phyloP scores from a whole-genome alignment of 2,113 vertebrate species.

The Carassius gibelio region DNA sequence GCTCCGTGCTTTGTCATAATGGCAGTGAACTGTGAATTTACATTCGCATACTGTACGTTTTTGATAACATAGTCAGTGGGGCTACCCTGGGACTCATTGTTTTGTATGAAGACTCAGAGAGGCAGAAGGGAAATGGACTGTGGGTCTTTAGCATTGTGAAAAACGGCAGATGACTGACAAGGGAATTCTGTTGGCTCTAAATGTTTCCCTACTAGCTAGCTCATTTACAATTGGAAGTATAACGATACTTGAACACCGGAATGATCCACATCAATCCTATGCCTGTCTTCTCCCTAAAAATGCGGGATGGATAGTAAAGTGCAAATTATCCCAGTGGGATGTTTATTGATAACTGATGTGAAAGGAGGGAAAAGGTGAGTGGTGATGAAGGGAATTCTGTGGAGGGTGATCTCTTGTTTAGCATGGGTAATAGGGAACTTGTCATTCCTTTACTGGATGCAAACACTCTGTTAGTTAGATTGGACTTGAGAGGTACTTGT shows the following conservation, averaged over 20 bases:
- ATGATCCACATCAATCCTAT: constrained; percentile 16
- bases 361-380: background rate
- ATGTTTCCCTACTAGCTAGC: constrained; percentile 25
- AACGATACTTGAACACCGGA: constrained; percentile 28
- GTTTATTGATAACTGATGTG: constrained; percentile 5
- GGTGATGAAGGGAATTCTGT: background rate
- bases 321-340: constrained; percentile 21
- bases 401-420: background rate
- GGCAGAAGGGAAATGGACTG: constrained; percentile 37
- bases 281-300: background rate
- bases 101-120: constrained; percentile 20
- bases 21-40: constrained; percentile 26
- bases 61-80: constrained; percentile 39
- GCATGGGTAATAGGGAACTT: background rate
- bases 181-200: constrained; percentile 43
- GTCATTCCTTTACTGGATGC: background rate
- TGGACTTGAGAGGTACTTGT: background rate
- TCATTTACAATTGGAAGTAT: constrained; percentile 47
- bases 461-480: background rate
- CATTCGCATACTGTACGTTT: constrained; percentile 46
- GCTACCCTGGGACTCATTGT: constrained; percentile 44
- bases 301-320: background rate
- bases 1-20: constrained; percentile 20
- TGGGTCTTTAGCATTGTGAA: constrained; percentile 41
- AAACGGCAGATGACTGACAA: constrained; percentile 53